Evolutionary conservation across 1,140 invertebrate genomes (phyloP).

Genomic region (Oryctes rhinoceros): DNA sequence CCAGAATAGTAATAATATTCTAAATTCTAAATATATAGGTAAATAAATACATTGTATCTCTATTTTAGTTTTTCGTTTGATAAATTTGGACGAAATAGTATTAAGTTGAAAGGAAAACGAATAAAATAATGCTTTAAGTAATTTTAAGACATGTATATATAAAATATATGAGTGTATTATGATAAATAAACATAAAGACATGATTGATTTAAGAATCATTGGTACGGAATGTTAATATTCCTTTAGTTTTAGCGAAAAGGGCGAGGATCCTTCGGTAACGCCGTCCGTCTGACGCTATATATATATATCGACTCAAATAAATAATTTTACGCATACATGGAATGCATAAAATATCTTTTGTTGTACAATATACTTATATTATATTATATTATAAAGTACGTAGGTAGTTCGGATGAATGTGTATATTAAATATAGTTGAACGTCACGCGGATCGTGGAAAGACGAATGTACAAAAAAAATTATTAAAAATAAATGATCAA

Average conservation of each 20-base stretch:
- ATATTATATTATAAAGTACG: neutral
- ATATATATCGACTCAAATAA: neutral
- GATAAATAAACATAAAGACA: slow-evolving; percentile 3
- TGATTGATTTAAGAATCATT: slow-evolving; percentile 16
- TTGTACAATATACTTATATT: neutral
- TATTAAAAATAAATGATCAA: slow-evolving; percentile 20
- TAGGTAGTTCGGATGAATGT: slow-evolving; percentile 21
- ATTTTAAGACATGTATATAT: slow-evolving; percentile 52
- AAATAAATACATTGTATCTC: neutral
- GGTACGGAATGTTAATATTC: slow-evolving; percentile 21
- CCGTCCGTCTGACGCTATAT: neutral
- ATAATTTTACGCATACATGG: neutral
- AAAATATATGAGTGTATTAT: slow-evolving; percentile 40
- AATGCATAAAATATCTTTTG: neutral
- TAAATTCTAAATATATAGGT: neutral
- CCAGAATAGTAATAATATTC: no score
- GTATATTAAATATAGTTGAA: neutral
- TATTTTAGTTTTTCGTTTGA: slow-evolving; percentile 11
- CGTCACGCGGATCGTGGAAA: neutral
- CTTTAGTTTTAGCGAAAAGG: slow-evolving; percentile 3
- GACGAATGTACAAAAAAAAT: slow-evolving; percentile 15
- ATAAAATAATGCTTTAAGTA: slow-evolving; percentile 52
- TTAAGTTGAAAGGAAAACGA: slow-evolving; percentile 37
- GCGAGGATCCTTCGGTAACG: neutral
- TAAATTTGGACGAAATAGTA: slow-evolving; percentile 36